Evolutionary conservation across 1,140 invertebrate genomes (phyloP), one percentile per base, ranked within the genome.

Genomic region (Hyles euphorbiae): DNA sequence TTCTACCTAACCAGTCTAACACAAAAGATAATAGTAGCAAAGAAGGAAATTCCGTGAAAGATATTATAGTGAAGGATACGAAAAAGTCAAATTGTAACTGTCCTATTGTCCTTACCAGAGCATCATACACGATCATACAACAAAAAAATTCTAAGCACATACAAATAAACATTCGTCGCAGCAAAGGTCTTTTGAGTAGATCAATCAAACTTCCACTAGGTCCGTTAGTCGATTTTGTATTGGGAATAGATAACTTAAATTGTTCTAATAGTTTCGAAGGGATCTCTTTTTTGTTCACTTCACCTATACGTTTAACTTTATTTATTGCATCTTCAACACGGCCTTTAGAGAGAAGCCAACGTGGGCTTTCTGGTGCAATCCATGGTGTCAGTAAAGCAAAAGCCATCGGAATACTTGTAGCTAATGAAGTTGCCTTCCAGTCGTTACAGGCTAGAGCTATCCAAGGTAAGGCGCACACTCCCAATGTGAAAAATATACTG

Each of bases 281-380:
- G 8, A 87, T 36, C 55, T 65, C 68, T 66, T 80, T 82, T 57
- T 82, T 82, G 50, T 86, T 87, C 0, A 79, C 48, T 61, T 65
- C 66, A 12, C 66, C 72, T 12, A 90, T 90, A 36, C 62, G 79
- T 5, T 69, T 46, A 22, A 90, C 63, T 68, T 94, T 93, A 52
- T 85, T 87, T 58, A 92, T 79, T 0, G 94, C 93, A 71, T 94
- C 91, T n/a, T 92, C 91, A 32, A 91, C 84, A 62, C 91, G 91
- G 7, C 92, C 92, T 64, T 91, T 91, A 3, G 93, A 91, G 2
- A 95, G 40, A 1, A 95, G 74, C 94, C 94, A 95, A 55, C 94
- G 87, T 2, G 94, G 93, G 65, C 93, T 94, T 78, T 95, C 94
- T 54, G 94, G 93, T 68, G 95, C 84, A 2, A 94, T 70, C 80